Conservation (phyloP, 92 coral and sea anemone genomes). For the Epizoanthus stellaris region DNA sequence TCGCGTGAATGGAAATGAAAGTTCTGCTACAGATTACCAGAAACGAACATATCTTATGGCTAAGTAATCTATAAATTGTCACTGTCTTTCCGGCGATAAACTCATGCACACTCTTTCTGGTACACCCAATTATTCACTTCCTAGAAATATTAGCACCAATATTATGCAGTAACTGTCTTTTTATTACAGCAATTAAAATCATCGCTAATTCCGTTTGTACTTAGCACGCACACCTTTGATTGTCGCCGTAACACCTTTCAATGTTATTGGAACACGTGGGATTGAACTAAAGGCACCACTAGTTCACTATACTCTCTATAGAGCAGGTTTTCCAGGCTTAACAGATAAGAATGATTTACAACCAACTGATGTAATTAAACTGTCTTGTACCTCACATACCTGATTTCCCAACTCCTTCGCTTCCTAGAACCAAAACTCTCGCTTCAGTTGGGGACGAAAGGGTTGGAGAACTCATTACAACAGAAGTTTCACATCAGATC, state of each 20-base stretch:
- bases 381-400: constrained; percentile 54
- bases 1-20: too few relatives aligned
- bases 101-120: too few relatives aligned
- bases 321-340: too few relatives aligned
- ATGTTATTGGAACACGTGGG: background rate
- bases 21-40: too few relatives aligned
- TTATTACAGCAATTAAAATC: background rate
- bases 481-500: background rate
- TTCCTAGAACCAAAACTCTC: constrained; percentile 85
- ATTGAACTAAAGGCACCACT: too few relatives aligned
- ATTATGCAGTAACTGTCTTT: background rate
- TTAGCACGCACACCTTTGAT: background rate
- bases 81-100: too few relatives aligned
- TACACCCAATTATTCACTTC: too few relatives aligned
- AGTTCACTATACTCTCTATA: too few relatives aligned
- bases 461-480: constrained; percentile 60
- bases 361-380: background rate
- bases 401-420: constrained; percentile 93
- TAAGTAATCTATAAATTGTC: too few relatives aligned
- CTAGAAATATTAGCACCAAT: background rate
- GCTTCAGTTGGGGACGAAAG: constrained; percentile 77
- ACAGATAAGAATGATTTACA: too few relatives aligned
- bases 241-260: background rate
- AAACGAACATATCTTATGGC: too few relatives aligned
- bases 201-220: background rate